These are phyloP conservation scores for Clostera curtula DNA, from an alignment of 2,888 invertebrate species.

Conservation along the genomic window DNA sequence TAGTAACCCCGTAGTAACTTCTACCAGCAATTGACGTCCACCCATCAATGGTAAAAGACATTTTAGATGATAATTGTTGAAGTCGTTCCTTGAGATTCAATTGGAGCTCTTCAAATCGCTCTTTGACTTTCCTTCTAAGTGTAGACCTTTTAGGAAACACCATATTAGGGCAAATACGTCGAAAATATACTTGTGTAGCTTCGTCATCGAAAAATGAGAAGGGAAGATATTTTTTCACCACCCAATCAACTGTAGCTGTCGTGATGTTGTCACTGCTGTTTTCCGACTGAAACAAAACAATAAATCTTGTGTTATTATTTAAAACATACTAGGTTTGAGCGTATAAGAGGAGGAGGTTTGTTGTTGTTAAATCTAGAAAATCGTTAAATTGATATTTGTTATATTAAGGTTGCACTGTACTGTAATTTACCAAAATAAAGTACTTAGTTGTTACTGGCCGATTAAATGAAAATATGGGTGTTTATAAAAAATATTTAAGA, in stretches of 20 bases:
- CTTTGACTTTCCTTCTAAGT: slow-evolving; percentile 19
- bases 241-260: slow-evolving; percentile 19
- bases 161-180: slow-evolving; percentile 19
- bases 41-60: slow-evolving; percentile 18
- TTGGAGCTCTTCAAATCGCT: slow-evolving; percentile 19
- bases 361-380: slow-evolving; percentile 16
- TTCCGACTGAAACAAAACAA: slow-evolving; percentile 16
- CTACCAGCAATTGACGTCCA: slow-evolving; percentile 19
- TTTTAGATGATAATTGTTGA: slow-evolving; percentile 17
- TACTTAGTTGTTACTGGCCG: slow-evolving; percentile 13
- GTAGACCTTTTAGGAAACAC: slow-evolving; percentile 21
- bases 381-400: slow-evolving; percentile 14
- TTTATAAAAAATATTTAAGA: slow-evolving; percentile 16
- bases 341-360: slow-evolving; percentile 12
- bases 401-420: no score
- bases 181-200: slow-evolving; percentile 19
- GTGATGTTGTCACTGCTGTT: slow-evolving; percentile 19
- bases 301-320: slow-evolving; percentile 15
- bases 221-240: slow-evolving; percentile 19
- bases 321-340: slow-evolving; percentile 15
- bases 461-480: slow-evolving; percentile 16
- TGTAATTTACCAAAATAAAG: slow-evolving; percentile 10
- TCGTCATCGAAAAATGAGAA: slow-evolving; percentile 20
- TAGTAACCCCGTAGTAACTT: slow-evolving; percentile 19
- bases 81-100: slow-evolving; percentile 16